Evolutionary conservation across 2,797 vertebrate genomes (phyloP).

Genomic region (Hydrolagus colliei): DNA sequence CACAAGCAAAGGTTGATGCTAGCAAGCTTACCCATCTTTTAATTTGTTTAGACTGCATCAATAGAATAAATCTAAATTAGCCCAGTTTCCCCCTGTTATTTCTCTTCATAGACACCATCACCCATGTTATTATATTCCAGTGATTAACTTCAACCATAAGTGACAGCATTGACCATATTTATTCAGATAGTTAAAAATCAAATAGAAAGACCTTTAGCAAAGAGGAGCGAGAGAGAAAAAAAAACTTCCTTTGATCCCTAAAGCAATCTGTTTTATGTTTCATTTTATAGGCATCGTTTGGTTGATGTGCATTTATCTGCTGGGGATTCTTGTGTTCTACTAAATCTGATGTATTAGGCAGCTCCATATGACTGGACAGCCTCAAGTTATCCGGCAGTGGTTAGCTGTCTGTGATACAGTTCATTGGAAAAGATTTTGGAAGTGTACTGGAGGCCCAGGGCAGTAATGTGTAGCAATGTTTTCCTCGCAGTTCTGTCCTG

Average conservation of each 20-base stretch:
- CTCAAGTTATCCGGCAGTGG: constrained; percentile 35
- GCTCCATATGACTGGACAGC: constrained; percentile 4
- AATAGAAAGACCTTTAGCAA: background rate
- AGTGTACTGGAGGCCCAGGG: constrained; percentile 17
- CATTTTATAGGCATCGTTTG: constrained; percentile 20
- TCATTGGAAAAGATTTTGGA: constrained; percentile 36
- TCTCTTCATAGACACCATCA: background rate
- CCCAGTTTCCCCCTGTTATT: background rate
- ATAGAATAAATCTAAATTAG: background rate
- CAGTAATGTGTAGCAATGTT: constrained; percentile 32
- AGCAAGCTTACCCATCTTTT: background rate
- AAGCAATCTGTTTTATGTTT: constrained; percentile 23
- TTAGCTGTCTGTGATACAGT: constrained; percentile 24
- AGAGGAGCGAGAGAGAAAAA: background rate
- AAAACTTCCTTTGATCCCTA: constrained; percentile 19
- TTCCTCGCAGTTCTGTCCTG: constrained; percentile 16
- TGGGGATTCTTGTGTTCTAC: background rate
- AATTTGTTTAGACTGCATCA: background rate
- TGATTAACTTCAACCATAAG: background rate
- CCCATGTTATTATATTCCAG: background rate
- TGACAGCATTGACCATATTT: background rate
- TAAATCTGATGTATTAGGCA: background rate
- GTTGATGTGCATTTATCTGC: constrained; percentile 15
- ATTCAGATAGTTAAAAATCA: constrained; percentile 12
- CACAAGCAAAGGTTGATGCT: background rate